Percentiles rank a stretch among this genome's conserved stretches.
These are phyloP conservation scores for Zophobas atratus DNA, from an alignment of 1,140 invertebrate species.

Conservation along the genomic window DNA sequence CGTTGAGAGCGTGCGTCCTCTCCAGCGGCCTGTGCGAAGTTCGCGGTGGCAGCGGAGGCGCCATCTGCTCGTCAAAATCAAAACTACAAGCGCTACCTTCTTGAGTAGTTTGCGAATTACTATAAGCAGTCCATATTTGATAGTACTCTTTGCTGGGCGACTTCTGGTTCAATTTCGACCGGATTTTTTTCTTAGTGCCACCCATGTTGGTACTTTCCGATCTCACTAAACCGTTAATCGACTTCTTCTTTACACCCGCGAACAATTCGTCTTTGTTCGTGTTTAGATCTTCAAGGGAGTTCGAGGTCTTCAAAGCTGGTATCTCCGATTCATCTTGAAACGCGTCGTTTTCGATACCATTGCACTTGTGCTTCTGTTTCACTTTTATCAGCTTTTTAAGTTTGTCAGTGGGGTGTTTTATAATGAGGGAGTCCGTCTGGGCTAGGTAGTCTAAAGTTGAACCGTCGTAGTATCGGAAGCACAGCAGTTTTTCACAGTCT, in stretches of 20 bases:
- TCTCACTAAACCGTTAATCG: constrained; percentile 55
- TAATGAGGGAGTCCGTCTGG: constrained; percentile 68
- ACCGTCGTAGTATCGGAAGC: constrained; percentile 71
- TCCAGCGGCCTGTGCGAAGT: constrained; percentile 76
- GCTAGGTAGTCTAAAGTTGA: constrained; percentile 69
- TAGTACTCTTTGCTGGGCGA: constrained; percentile 74
- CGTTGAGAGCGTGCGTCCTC: constrained; percentile 73
- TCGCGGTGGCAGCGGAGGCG: constrained; percentile 71
- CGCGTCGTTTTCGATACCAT: constrained; percentile 64
- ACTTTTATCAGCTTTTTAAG: constrained; percentile 63
- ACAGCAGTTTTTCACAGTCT: constrained; percentile 69
- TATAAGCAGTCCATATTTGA: constrained; percentile 75
- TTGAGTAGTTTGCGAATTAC: constrained; percentile 68
- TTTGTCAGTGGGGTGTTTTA: constrained; percentile 64
- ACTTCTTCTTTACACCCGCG: constrained; percentile 64
- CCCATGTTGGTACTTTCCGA: constrained; percentile 61
- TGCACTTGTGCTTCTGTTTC: constrained; percentile 60
- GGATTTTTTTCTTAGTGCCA: constrained; percentile 66
- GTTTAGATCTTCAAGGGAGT: constrained; percentile 63
- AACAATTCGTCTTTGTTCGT: constrained; percentile 54
- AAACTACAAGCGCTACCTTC: constrained; percentile 65
- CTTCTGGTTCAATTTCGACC: constrained; percentile 62
- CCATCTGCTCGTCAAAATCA: constrained; percentile 65
- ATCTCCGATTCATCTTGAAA: constrained; percentile 63
- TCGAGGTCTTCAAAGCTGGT: constrained; percentile 60